Conservation (phyloP, 2,888 invertebrate genomes). For the Ophion ellenae region DNA sequence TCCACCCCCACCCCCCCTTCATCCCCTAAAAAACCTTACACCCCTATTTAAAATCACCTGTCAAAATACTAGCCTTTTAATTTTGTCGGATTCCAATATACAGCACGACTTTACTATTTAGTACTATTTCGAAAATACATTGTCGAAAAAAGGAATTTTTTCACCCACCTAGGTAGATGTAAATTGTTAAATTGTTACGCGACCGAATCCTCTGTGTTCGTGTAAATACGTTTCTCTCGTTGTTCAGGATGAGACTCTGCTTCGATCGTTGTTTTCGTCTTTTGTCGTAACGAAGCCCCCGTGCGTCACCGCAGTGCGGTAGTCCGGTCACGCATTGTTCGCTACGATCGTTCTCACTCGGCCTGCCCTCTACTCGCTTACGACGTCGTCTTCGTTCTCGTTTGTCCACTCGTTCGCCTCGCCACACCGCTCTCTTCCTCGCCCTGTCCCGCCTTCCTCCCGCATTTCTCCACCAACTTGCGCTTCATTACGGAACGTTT, state of each 20-base stretch:
- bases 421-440: conserved; percentile 1
- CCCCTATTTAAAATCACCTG: too few species aligned
- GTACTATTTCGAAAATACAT: too few species aligned
- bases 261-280: background rate
- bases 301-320: conserved; percentile 67
- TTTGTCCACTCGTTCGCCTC: background rate
- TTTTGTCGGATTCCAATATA: too few species aligned
- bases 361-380: conserved; percentile 39
- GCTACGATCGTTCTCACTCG: conserved; percentile 27
- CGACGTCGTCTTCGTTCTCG: conserved; percentile 29
- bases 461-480: conserved; percentile 9
- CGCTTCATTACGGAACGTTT: conserved; percentile 37
- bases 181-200: too few species aligned
- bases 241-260: background rate
- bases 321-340: conserved; percentile 61
- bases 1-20: too few species aligned
- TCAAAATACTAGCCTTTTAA: too few species aligned
- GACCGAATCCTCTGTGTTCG: too few species aligned
- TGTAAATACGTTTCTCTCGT: background rate
- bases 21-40: too few species aligned
- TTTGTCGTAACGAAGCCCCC: conserved; percentile 5
- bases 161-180: too few species aligned
- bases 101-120: too few species aligned
- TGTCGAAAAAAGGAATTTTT: too few species aligned
- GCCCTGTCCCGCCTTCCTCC: background rate